Evolutionary conservation across 1,140 invertebrate species (phyloP), one percentile per base, ranked within the genome.

Genomic region (Chrysoperla carnea): DNA sequence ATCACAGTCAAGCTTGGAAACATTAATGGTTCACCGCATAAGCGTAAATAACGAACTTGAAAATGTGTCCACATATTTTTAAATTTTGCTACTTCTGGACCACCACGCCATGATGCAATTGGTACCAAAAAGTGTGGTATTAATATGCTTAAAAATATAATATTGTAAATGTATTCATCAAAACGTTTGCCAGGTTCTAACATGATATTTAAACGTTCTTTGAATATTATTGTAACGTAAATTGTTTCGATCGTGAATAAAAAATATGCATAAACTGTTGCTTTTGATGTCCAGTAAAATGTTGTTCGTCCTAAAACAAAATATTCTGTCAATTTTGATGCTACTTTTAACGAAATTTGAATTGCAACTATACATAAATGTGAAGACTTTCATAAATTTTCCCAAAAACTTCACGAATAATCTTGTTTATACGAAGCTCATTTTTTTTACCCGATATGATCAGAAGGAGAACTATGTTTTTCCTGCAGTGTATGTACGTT

Each of bases 61-160:
- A 76, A 77, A 56, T 73, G 71, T 3, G 74, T 77, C 75, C 75
- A 78, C 75, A 78, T 77, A 49, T 77, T 76, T 60, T 77, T 78
- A 49, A 77, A 78, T 42, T 73, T 77, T 7, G 75, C 75, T 6
- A 77, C 75, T 56, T 78, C 67, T 0, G 59, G 54, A 1, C 74
- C 75, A 50, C 76, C 73, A 0, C 72, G 63, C 75, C 75, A 78
- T 6, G 75, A 74, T 2, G 73, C 72, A n/a, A 78, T 62, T 1
- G 75, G 75, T 9, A 78, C 50, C 29, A 78, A 50, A 47, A 77
- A 78, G 53, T 78, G 75, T 6, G 75, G 75, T 8, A 76, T 72
- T n/a, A 78, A 60, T 47, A 78, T 70, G 48, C 74, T 76, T 38
- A 78, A 58, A 50, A 78, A 78, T 48, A 78, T 78, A 17, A 78